These are phyloP conservation scores for Melanostigma gelatinosum DNA, from an alignment of 2,113 vertebrate genomes.

Conservation along the genomic window DNA sequence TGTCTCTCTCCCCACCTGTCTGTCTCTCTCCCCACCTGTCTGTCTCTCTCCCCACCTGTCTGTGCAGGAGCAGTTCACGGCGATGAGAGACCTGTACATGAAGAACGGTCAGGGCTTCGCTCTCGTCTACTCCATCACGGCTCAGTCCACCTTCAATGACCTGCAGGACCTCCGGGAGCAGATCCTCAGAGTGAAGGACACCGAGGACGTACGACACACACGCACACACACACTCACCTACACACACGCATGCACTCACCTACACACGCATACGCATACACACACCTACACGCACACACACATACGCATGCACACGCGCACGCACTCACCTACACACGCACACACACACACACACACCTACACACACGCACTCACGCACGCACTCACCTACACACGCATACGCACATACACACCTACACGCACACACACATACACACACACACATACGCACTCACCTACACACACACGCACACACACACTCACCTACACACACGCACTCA, in stretches of 20 bases:
- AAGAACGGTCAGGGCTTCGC: constrained; percentile 81
- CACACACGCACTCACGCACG: no score
- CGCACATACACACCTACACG: no score
- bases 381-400: no score
- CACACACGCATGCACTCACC: not conserved
- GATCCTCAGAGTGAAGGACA: constrained; percentile 80
- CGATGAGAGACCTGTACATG: constrained; percentile 81
- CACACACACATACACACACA: no score
- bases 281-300: not conserved
- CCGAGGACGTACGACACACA: constrained; percentile 70
- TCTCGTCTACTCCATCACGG: constrained; percentile 79
- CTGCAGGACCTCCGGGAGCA: constrained; percentile 78
- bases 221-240: not conserved
- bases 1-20: no score
- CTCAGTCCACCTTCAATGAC: constrained; percentile 80
- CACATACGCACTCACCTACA: no score
- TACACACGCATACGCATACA: not conserved
- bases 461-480: no score
- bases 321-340: no score
- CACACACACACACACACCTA: no score
- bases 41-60: not conserved
- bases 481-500: no score
- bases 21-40: no score
- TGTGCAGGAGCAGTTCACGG: constrained; percentile 78
- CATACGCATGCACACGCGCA: no score